Evolutionary conservation across 2,797 vertebrate species (phyloP).

Genomic region (Sebastes kiyomatsui): DNA sequence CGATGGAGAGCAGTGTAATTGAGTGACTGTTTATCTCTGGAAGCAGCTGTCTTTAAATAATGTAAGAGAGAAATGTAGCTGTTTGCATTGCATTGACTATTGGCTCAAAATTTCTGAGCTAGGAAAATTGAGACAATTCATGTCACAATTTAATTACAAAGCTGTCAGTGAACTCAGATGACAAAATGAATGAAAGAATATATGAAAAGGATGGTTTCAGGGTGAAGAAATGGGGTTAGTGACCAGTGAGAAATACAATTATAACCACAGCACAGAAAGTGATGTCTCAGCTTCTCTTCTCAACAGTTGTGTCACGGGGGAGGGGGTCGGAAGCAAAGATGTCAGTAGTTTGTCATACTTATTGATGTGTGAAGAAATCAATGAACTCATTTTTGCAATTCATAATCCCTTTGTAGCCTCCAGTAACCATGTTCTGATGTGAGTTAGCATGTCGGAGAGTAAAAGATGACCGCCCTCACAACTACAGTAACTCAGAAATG

Average conservation of each 20-base stretch:
- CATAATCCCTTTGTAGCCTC: slow-evolving; percentile 8
- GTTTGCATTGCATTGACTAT: background rate
- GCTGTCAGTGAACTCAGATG: background rate
- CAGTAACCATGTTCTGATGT: background rate
- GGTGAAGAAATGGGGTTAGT: background rate
- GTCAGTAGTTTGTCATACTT: slow-evolving; percentile 9
- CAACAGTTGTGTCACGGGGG: background rate
- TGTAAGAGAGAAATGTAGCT: background rate
- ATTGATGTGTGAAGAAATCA: slow-evolving; percentile 33
- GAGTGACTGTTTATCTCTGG: slow-evolving; percentile 20
- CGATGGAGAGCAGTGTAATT: background rate
- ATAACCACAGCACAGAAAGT: background rate
- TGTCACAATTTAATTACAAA: background rate
- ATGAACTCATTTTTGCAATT: background rate
- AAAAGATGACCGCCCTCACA: background rate
- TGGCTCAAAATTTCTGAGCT: background rate
- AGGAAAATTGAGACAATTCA: background rate
- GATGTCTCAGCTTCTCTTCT: background rate
- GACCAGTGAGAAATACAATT: background rate
- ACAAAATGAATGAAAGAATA: background rate
- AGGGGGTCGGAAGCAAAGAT: background rate
- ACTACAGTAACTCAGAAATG: slow-evolving; percentile 16
- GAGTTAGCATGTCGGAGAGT: background rate
- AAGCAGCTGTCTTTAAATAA: slow-evolving; percentile 17
- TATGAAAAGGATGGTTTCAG: background rate